A percentile compares a stretch with the other conserved stretches of the same genome.
Evolutionary conservation across 2,888 invertebrate species (phyloP).

Genomic region (Cacoxenus indagator): DNA sequence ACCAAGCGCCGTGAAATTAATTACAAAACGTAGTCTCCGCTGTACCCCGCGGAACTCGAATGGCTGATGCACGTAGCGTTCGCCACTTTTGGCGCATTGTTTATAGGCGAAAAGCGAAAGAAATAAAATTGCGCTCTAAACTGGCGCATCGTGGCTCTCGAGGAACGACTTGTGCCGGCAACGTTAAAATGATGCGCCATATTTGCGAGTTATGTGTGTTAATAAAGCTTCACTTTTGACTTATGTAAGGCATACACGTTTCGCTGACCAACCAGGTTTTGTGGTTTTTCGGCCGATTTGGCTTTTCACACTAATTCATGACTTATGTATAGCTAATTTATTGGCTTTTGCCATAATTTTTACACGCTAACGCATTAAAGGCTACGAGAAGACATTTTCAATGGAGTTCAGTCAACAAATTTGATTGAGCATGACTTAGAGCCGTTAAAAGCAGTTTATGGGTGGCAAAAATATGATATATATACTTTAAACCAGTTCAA

Average conservation of each 20-base stretch:
- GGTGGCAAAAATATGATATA: too few species aligned
- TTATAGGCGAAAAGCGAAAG: background rate
- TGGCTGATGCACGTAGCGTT: too few species aligned
- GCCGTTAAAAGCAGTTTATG: too few species aligned
- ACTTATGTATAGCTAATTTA: constrained; percentile 63
- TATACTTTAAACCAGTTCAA: too few species aligned
- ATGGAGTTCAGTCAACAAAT: constrained; percentile 16
- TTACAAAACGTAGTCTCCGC: constrained; percentile 37
- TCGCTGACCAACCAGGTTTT: background rate
- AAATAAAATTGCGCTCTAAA: background rate
- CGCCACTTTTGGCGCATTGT: too few species aligned
- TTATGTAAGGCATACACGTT: background rate
- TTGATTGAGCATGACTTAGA: too few species aligned
- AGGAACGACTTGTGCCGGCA: background rate
- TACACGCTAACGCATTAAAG: too few species aligned
- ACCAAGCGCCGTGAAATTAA: constrained; percentile 55
- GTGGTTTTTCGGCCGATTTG: background rate
- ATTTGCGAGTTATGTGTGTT: background rate
- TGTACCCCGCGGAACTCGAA: background rate
- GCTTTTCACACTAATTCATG: constrained; percentile 25
- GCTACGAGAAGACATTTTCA: too few species aligned
- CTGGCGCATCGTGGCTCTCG: background rate
- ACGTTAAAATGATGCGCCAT: background rate
- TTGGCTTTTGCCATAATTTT: constrained; percentile 52
- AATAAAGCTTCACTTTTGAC: constrained; percentile 4